phyloP scores from a whole-genome alignment of 2,113 vertebrate species.

The Indicator indicator region DNA sequence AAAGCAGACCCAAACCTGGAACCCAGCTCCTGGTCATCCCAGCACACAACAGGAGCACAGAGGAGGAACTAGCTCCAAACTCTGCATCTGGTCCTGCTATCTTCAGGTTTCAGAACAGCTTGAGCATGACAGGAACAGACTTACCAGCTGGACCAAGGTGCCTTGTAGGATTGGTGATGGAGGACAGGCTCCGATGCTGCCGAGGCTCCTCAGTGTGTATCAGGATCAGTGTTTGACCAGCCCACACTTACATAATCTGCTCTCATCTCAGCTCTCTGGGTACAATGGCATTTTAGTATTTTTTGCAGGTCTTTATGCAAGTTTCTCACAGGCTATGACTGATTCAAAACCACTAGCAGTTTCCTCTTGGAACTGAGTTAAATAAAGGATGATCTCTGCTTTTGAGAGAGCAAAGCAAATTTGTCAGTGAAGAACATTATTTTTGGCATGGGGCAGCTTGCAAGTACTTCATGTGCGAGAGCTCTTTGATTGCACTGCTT shows the following conservation, averaged over 20 bases:
- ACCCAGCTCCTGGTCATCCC: rapidly evolving
- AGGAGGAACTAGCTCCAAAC: not conserved
- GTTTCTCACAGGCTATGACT: not conserved
- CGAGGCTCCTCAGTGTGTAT: rapidly evolving
- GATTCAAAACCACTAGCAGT: not conserved
- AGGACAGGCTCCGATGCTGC: not conserved
- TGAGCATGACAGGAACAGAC: not conserved
- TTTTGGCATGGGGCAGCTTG: not conserved
- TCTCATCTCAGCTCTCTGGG: not conserved
- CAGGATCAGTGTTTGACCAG: not conserved
- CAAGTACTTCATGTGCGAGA: not conserved
- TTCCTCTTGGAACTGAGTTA: not conserved
- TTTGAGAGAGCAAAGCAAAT: not conserved
- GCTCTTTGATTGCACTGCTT: not conserved
- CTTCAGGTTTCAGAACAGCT: not conserved
- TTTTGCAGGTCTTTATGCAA: not conserved
- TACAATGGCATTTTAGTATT: not conserved
- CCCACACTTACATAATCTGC: not conserved
- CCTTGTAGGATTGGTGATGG: not conserved
- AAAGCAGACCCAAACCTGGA: not conserved
- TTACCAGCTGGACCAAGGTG: not conserved
- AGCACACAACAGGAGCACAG: not conserved
- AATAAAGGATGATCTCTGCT: not conserved
- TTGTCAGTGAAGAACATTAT: not conserved
- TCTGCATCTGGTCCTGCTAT: not conserved